A percentile compares a stretch with the other conserved stretches of the same genome.
Evolutionary conservation across 2,797 vertebrate species (phyloP).

Genomic region (Helarctos malayanus): DNA sequence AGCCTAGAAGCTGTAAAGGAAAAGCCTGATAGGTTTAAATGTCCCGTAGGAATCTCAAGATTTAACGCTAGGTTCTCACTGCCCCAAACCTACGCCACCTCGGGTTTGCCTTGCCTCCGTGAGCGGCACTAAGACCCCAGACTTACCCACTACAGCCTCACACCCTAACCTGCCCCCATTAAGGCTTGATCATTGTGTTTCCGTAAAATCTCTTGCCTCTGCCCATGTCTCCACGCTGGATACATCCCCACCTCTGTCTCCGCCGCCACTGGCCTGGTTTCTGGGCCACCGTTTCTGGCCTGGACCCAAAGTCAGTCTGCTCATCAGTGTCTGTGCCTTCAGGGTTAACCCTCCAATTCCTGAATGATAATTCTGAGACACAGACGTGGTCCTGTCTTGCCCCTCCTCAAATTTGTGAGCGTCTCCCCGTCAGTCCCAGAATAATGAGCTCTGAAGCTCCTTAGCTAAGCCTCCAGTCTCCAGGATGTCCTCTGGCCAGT

Average conservation of each 20-base stretch:
- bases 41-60: not conserved
- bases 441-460: not conserved
- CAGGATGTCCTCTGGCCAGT: constrained; percentile 2
- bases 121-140: not conserved
- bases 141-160: not conserved
- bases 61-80: not conserved
- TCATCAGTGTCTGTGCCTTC: not conserved
- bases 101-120: not conserved
- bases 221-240: not conserved
- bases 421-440: not conserved
- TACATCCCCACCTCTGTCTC: not conserved
- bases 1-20: constrained; percentile 27
- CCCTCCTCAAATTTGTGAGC: not conserved
- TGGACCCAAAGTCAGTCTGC: not conserved
- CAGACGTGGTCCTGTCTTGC: not conserved
- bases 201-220: not conserved
- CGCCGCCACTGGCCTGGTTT: not conserved
- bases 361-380: constrained; percentile 29
- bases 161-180: not conserved
- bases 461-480: not conserved
- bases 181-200: not conserved
- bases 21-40: constrained; percentile 29
- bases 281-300: not conserved
- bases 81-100: not conserved
- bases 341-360: not conserved